These are phyloP conservation scores for Nowickia ferox DNA, from an alignment of 2,888 invertebrate genomes.

Conservation along the genomic window DNA sequence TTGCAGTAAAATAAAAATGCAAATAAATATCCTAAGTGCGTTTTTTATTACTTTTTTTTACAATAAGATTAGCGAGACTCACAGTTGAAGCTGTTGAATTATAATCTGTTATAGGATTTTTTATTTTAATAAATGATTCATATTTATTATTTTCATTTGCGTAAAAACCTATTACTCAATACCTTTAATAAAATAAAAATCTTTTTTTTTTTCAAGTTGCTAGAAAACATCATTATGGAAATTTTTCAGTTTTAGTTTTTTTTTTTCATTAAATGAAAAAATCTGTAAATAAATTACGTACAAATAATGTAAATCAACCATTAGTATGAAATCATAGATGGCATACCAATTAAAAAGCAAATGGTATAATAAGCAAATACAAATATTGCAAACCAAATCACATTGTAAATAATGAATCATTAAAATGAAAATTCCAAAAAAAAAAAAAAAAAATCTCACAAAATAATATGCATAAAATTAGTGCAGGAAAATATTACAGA, in stretches of 20 bases:
- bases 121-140: constrained; percentile 38
- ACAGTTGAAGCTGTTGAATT: background rate
- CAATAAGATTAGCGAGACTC: background rate
- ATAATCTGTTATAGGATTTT: background rate
- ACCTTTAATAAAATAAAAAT: background rate
- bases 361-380: constrained; percentile 69
- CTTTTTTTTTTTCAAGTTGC: background rate
- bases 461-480: constrained; percentile 11
- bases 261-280: background rate
- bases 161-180: background rate
- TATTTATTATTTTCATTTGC: background rate
- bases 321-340: constrained; percentile 45
- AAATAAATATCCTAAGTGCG: background rate
- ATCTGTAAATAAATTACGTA: constrained; percentile 13
- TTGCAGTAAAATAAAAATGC: background rate
- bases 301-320: constrained; percentile 56
- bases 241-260: background rate
- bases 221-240: constrained; percentile 13
- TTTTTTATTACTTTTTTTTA: background rate
- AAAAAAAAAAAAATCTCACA: background rate
- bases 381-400: constrained; percentile 54
- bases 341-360: constrained; percentile 61
- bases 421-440: constrained; percentile 11
- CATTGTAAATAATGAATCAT: constrained; percentile 42
- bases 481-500: background rate